Percentiles rank a stretch among this genome's conserved stretches.
phyloP scores from a whole-genome alignment of 2,113 vertebrate species.

The Todiramphus chloris region DNA sequence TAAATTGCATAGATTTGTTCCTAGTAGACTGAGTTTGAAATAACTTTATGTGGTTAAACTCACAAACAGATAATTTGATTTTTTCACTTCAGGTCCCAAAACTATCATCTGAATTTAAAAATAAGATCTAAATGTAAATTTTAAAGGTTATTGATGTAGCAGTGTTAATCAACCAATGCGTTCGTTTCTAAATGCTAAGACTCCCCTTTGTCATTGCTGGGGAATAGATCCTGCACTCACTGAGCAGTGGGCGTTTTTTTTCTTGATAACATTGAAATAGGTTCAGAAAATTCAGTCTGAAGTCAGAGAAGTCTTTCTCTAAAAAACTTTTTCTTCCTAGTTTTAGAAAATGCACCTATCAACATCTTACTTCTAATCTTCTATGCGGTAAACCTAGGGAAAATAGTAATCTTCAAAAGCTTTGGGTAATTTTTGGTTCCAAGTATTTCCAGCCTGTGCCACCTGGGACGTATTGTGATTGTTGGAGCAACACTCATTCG shows the following conservation, averaged over 20 bases:
- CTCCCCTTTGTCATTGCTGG: not conserved
- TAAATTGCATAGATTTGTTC: not conserved
- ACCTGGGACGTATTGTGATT: not conserved
- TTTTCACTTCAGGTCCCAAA: not conserved
- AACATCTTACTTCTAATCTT: not conserved
- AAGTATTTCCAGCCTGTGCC: not conserved
- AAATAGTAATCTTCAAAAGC: slow-evolving; percentile 7
- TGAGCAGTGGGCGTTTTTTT: not conserved
- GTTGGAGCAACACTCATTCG: slow-evolving; percentile 4
- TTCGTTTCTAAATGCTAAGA: not conserved
- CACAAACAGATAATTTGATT: not conserved
- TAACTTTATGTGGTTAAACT: not conserved
- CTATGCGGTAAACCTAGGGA: not conserved
- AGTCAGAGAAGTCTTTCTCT: not conserved
- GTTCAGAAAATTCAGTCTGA: not conserved
- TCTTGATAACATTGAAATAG: not conserved
- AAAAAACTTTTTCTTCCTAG: not conserved
- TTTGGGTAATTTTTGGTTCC: not conserved
- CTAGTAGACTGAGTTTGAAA: not conserved
- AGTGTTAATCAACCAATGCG: not conserved
- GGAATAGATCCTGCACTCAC: not conserved
- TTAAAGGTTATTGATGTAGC: not conserved
- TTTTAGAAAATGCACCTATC: not conserved
- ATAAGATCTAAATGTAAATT: not conserved
- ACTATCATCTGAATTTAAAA: not conserved